phyloP scores from a whole-genome alignment of 2,888 invertebrate species.

The Theretra japonica region DNA sequence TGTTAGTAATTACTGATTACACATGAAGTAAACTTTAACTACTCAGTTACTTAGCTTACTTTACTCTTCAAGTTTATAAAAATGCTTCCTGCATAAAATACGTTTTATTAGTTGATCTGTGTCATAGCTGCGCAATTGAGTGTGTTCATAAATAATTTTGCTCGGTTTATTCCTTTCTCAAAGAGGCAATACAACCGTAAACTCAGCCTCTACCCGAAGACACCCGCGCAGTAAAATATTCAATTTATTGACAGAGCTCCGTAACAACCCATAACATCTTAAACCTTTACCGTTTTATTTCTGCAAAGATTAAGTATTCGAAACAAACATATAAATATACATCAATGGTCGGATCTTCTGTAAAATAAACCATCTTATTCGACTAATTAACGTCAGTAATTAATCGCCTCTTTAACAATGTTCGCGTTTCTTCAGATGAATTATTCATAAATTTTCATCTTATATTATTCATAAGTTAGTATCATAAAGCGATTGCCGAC shows the following conservation, averaged over 20 bases:
- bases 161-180: conserved; percentile 57
- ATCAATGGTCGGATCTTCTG: background rate
- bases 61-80: background rate
- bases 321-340: conserved; percentile 5
- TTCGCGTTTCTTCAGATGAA: conserved; percentile 4
- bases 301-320: conserved; percentile 20
- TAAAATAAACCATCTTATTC: background rate
- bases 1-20: no score
- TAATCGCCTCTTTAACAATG: conserved; percentile 2
- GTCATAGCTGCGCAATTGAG: conserved; percentile 49
- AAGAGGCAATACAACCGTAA: conserved; percentile 57
- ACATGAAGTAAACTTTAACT: no score
- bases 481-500: background rate
- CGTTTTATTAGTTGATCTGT: conserved; percentile 36
- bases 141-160: conserved; percentile 59
- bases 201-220: conserved; percentile 52
- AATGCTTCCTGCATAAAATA: background rate
- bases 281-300: conserved; percentile 39
- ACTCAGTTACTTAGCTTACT: no score
- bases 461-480: conserved; percentile 3
- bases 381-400: background rate
- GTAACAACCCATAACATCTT: conserved; percentile 42
- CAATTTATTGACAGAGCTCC: conserved; percentile 58
- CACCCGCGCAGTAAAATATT: conserved; percentile 60
- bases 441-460: conserved; percentile 6